A percentile compares a stretch with the other conserved stretches of the same genome.
Evolutionary conservation across 2,888 invertebrate species (phyloP).

Genomic region (Belgica antarctica): DNA sequence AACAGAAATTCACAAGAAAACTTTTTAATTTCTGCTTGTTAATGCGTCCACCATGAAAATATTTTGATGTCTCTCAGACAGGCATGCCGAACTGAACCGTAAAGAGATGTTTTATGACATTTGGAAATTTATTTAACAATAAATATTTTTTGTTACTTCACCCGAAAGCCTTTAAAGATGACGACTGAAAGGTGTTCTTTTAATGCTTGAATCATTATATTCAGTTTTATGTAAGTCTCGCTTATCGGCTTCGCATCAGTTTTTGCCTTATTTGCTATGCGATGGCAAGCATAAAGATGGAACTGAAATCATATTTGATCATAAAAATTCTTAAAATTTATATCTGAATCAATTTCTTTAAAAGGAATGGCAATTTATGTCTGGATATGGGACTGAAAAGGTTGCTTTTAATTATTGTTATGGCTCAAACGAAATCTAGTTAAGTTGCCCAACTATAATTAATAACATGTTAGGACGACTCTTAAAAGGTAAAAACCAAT

Average conservation of each 20-base stretch:
- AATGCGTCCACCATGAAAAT: conserved; percentile 43
- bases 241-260: conserved; percentile 33
- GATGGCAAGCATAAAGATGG: neutral
- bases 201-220: conserved; percentile 35
- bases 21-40: conserved; percentile 38
- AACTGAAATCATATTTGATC: neutral
- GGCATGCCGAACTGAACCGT: conserved; percentile 39
- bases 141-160: conserved; percentile 5
- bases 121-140: conserved; percentile 40
- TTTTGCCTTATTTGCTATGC: conserved; percentile 1
- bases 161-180: conserved; percentile 1
- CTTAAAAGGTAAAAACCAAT: neutral
- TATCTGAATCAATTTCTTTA: conserved; percentile 1
- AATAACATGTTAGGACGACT: conserved; percentile 1
- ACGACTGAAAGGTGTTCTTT: conserved; percentile 42
- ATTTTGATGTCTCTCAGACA: conserved; percentile 43
- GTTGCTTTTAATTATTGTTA: conserved; percentile 25
- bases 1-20: conserved; percentile 21
- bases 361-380: conserved; percentile 21
- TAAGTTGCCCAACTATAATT: conserved; percentile 19
- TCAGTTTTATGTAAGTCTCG: conserved; percentile 30
- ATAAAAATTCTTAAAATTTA: conserved; percentile 21
- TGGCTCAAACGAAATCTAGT: no score
- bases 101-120: conserved; percentile 40
- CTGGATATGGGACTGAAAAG: conserved; percentile 4